These are phyloP conservation scores for Drosophila pallidifrons DNA, from an alignment of 1,140 invertebrate species.

Conservation along the genomic window DNA sequence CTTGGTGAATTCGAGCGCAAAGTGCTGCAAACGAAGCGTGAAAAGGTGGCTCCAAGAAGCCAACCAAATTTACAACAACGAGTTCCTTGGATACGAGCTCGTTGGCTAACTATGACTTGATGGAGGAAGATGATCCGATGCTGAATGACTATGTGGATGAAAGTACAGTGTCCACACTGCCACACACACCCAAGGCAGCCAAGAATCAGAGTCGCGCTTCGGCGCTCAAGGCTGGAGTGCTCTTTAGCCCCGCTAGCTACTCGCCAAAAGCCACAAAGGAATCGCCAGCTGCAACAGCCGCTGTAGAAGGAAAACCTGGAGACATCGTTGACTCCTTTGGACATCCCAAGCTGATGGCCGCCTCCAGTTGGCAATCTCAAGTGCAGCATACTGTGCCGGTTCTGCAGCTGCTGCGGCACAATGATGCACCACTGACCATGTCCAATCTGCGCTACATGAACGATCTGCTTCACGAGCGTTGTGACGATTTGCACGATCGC, in stretches of 20 bases:
- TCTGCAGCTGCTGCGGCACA: slow-evolving; percentile 54
- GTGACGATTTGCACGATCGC: slow-evolving; percentile 59
- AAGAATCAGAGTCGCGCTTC: slow-evolving; percentile 22
- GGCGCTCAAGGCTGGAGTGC: slow-evolving; percentile 45
- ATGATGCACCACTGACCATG: slow-evolving; percentile 44
- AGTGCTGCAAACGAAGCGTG: slow-evolving; percentile 86
- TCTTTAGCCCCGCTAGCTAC: slow-evolving; percentile 69
- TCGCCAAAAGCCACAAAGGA: slow-evolving; percentile 58
- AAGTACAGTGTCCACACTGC: slow-evolving; percentile 13
- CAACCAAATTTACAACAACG: slow-evolving; percentile 25
- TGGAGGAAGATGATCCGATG: slow-evolving; percentile 67
- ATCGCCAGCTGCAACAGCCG: slow-evolving; percentile 4
- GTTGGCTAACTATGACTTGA: slow-evolving; percentile 54
- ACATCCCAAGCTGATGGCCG: slow-evolving; percentile 60
- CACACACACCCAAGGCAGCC: slow-evolving; percentile 61
- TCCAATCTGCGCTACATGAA: slow-evolving; percentile 67
- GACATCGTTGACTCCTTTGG: slow-evolving; percentile 69
- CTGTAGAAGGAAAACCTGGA: slow-evolving; percentile 44
- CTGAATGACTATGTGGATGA: slow-evolving; percentile 65
- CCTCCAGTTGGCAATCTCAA: slow-evolving; percentile 51
- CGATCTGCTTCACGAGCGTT: slow-evolving; percentile 62
- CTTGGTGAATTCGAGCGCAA: slow-evolving; percentile 88
- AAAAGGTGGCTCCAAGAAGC: slow-evolving; percentile 51
- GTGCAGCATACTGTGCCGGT: slow-evolving; percentile 60
- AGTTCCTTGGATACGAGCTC: slow-evolving; percentile 28